Evolutionary conservation across 2,797 vertebrate genomes (phyloP).

Genomic region (Parauchenoglanis ngamensis): DNA sequence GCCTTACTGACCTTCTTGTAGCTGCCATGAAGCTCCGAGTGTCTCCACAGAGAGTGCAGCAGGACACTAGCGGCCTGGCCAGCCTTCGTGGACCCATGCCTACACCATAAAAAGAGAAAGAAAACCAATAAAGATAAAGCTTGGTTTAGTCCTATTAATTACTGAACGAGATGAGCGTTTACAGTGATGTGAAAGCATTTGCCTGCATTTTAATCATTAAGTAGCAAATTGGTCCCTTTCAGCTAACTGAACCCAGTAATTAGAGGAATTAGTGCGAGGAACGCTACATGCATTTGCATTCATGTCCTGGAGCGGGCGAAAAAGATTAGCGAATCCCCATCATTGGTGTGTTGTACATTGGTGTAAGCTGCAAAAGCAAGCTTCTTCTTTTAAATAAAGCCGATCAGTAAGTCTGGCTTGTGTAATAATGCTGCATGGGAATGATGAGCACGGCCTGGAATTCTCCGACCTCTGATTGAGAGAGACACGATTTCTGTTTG

Average conservation of each 20-base stretch:
- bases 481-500: neutral
- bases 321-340: neutral
- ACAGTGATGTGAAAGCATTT: neutral
- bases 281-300: neutral
- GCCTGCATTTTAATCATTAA: neutral
- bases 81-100: conserved; percentile 72
- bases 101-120: conserved; percentile 48
- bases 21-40: conserved; percentile 78
- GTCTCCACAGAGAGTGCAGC: conserved; percentile 84
- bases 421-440: neutral
- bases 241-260: neutral
- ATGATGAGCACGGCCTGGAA: neutral
- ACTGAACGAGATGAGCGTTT: neutral
- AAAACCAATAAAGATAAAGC: neutral
- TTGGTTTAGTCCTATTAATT: neutral
- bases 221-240: neutral
- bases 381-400: too few relatives aligned
- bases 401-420: neutral
- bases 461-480: neutral
- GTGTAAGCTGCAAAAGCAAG: neutral
- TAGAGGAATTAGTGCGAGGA: conserved; percentile 3
- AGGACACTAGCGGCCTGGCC: conserved; percentile 82
- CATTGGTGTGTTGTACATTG: neutral
- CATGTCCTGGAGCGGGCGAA: neutral
- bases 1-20: conserved; percentile 82